Evolutionary conservation across 2,113 vertebrate species (phyloP).

Genomic region (Calyptomena viridis): DNA sequence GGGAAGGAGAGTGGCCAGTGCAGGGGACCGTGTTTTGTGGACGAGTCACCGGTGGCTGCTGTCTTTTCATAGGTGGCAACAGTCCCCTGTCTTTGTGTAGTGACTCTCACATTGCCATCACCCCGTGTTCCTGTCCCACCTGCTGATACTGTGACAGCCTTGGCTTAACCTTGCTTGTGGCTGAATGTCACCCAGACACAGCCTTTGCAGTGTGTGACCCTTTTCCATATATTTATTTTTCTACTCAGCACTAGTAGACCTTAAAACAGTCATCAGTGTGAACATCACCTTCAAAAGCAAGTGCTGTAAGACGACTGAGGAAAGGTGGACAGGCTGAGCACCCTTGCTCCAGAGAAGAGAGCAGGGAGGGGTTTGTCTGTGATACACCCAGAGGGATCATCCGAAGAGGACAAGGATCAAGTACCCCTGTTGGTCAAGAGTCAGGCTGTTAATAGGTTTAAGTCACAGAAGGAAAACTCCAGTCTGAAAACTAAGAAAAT

Average conservation of each 20-base stretch:
- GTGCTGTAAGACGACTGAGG: background rate
- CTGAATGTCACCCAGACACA: background rate
- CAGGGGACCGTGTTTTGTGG: background rate
- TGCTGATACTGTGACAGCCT: background rate
- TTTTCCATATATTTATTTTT: background rate
- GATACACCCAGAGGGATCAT: background rate
- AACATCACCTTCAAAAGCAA: background rate
- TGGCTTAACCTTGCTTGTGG: background rate
- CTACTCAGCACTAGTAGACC: background rate
- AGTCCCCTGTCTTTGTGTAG: background rate
- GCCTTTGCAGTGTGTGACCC: background rate
- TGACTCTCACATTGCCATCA: background rate
- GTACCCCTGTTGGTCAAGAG: conserved; percentile 51
- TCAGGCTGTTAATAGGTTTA: conserved; percentile 49
- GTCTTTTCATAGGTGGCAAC: background rate
- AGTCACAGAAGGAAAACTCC: conserved; percentile 10
- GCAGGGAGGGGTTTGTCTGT: background rate
- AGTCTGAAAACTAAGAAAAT: conserved; percentile 39
- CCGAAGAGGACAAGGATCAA: conserved; percentile 30
- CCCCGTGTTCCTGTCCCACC: background rate
- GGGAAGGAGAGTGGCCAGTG: background rate
- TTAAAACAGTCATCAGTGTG: background rate
- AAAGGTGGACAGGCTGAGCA: background rate
- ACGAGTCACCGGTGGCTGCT: background rate
- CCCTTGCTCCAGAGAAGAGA: background rate